Base-by-base conservation (phyloP, 2,888 invertebrate genomes). In the Amphiduros pacificus region DNA sequence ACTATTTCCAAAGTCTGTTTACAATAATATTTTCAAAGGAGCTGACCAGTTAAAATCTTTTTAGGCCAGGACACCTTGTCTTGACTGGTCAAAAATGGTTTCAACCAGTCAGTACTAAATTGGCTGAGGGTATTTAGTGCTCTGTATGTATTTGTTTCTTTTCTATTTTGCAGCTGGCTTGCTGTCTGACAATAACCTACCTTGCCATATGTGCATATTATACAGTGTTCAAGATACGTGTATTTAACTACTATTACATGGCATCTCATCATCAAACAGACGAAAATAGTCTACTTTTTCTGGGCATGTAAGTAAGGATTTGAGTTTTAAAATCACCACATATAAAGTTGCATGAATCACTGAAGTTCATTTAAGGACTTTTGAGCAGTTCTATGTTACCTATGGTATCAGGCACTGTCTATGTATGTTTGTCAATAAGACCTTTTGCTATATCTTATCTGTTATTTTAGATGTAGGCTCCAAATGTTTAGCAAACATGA, bases 201-300 rank as follows among this genome's bases (percentile, higher is more conserved):
- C 87, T 99, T 79, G 94, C 96, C 84, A 91, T 94, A 79, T 99
- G 98, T 84, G 96, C 99, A 2, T 99, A 96, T 84, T 98, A 94
- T 27, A 99, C 98, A 0, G 92, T 99, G 44, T 89, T 99, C 73
- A 94, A 96, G 84, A 94, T 99, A 73, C 88, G 94, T 57, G 89
- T 99, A 31, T 87, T 99, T 51, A 98, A 98, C 85, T 88, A 97
- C 71, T 99, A 98, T 85, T 97, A 98, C 81, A 85, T 99, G 71
- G 97, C 98, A 3, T 93, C 96, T 0, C 92, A 97, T 81, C 98
- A 99, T 82, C 94, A 95, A 84, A 99, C 99, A 6, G 96, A 98
- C 80, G 98, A 98, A 80, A 96, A 99, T 85, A 96, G 95, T 81
- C 88, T 99, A 65, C 94, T 99, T 77, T 97, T 99, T 85, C 94